Base-by-base conservation (phyloP, 2,797 vertebrate species). In the Enteromius radiatus region DNA sequence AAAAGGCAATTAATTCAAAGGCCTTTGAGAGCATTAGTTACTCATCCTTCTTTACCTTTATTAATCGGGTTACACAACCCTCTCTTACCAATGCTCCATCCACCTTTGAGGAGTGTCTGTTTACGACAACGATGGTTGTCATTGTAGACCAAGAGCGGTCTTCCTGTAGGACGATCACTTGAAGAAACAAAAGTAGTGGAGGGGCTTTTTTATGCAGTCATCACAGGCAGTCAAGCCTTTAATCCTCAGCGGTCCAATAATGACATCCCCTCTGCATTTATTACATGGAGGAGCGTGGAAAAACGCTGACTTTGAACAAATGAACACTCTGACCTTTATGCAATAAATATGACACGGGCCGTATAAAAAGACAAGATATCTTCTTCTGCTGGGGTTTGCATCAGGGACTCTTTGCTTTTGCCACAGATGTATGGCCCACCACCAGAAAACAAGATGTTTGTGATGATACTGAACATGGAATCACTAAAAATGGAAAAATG, bases 301-400 rank as follows among this genome's bases (percentile, higher is more conserved):
- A 94, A 95, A 94, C 90, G 94, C 94, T 95, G 95, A 95, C 95
- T 95, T 95, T 95, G 93, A 95, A 94, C 94, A 95, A 95, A 95
- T 95, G 93, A 96, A 96, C 94, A 95, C 94, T 92, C 92, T 94
- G 95, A 96, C 95, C 95, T 92, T 94, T 96, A 96, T 96, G 95
- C 94, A 96, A 96, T 96, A 97, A 96, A 96, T 97, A 96, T 97
- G 95, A 96, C 95, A 96, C 71, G 91, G 93, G 95, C 92, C 91
- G 91, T 95, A 97, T 95, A 95, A 94, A 96, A 96, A 94, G 92
- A 95, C 94, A 95, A 93, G 92, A 95, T 96, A 96, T 97, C 97
- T 97, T 96, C 94, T 93, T 96, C 95, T 45, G 41, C 85, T 95
- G 95, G 92, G 96, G 95, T 95, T 94, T 95, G 96, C 95, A 93